Base-by-base conservation (phyloP, 1,140 invertebrate genomes). In the Zeugodacus cucurbitae region DNA sequence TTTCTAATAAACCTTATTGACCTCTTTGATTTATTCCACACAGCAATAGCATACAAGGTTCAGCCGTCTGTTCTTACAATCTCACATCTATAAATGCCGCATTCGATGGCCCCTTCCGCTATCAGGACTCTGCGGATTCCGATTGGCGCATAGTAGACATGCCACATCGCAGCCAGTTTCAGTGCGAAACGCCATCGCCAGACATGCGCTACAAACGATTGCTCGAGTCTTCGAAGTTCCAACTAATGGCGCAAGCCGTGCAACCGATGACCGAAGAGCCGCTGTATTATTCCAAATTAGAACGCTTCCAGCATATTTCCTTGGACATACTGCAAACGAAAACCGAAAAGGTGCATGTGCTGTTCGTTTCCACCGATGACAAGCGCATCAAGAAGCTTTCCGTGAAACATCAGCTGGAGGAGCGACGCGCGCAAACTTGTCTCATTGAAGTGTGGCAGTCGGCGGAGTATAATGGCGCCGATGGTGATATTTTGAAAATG, bases 1-100 rank as follows among this genome's bases (percentile, higher is more conserved):
- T 1, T 11, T 2, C 0, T 87, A 32, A 11, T 32, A 34, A 57
- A 48, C 20, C 32, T 6, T 5, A 17, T 22, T 32, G 0, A n/a
- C n/a, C 20, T 0, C 32, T 34, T 59, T 62, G 26, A 48, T 82
- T 37, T 54, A 20, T 6, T 64, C 1, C 29, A 92, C 88, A 91
- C 93, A 97, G 97, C 26, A 99, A 99, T 91, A 97, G 97, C 89
- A 98, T 99, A 89, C 95, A 96, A 20, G 98, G 98, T 10, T 98
- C 98, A 14, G 98, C 98, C 0, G 96, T 99, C 0, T 99, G 98
- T 93, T 96, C 97, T 0, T 99, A 97, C 94, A 98, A 97, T 91
- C 95, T 99, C 93, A 95, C 96, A 0, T 95, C 97, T 0, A 97
- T 99, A 17, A 95, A 96, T 67, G 94, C 95, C 8, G 96, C 97